phyloP scores from a whole-genome alignment of 2,113 vertebrate genomes.

The Gymnogyps californianus region DNA sequence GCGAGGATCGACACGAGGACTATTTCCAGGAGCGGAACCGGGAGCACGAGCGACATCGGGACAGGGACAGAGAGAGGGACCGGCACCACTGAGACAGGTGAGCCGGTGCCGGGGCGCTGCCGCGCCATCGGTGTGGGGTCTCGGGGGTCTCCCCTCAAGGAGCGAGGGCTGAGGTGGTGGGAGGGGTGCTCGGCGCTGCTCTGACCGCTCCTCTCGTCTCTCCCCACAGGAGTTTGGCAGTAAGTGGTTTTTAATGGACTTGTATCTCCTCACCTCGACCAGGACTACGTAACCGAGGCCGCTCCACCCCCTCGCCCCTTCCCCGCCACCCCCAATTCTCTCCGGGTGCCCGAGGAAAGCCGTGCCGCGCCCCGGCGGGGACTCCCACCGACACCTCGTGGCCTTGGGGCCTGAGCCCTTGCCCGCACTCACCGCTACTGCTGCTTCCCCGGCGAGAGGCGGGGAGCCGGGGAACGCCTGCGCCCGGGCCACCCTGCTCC shows the following conservation, averaged over 20 bases:
- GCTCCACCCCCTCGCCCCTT: conserved; percentile 45
- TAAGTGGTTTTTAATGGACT: conserved; percentile 79
- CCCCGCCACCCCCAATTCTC: conserved; percentile 26
- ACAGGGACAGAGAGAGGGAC: conserved; percentile 79
- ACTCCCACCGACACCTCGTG: conserved; percentile 46
- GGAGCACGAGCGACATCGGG: conserved; percentile 78
- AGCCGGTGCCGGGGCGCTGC: not conserved
- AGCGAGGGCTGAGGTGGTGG: not conserved
- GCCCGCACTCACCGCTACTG: not conserved
- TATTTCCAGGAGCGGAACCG: conserved; percentile 81
- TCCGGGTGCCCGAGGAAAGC: conserved; percentile 42
- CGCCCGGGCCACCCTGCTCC: not conserved
- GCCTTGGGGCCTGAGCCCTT: conserved; percentile 43
- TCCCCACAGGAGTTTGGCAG: conserved; percentile 61
- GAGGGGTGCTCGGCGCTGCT: not conserved
- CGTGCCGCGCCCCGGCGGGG: not conserved
- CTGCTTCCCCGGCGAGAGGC: conserved; percentile 45
- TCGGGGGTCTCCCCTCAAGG: too few species aligned
- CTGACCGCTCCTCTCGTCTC: not conserved
- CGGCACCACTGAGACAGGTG: conserved; percentile 81
- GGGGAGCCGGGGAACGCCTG: conserved; percentile 12
- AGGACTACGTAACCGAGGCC: conserved; percentile 71
- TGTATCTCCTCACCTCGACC: conserved; percentile 77
- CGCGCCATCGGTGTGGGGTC: accelerated
- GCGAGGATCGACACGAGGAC: conserved; percentile 81